phyloP scores from a whole-genome alignment of 2,797 vertebrate species.

The Loriculus beryllinus region DNA sequence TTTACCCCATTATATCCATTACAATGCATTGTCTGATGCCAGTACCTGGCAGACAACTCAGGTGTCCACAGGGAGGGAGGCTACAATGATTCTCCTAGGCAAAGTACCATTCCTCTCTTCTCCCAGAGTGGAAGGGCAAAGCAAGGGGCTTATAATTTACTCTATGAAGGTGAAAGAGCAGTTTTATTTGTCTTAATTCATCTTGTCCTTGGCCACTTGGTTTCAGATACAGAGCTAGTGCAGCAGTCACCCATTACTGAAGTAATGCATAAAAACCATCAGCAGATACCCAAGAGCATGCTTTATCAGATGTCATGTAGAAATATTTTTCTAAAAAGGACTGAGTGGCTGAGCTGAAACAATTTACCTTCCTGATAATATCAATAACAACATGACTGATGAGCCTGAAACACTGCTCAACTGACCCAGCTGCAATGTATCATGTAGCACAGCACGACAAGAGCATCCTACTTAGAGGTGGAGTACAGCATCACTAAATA shows the following conservation, averaged over 20 bases:
- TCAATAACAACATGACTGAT: not conserved
- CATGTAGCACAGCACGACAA: not conserved
- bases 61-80: not conserved
- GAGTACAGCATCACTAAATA: not conserved
- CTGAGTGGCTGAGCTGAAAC: not conserved
- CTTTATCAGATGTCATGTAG: not conserved
- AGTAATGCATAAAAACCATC: not conserved
- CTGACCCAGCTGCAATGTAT: not conserved
- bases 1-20: not conserved
- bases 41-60: not conserved
- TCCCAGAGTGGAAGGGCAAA: not conserved
- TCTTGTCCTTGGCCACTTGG: not conserved
- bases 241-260: not conserved
- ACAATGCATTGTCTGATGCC: not conserved
- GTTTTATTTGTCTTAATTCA: not conserved
- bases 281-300: accelerated
- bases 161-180: not conserved
- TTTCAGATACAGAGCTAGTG: not conserved
- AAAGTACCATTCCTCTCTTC: not conserved
- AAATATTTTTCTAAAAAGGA: not conserved
- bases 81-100: not conserved
- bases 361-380: not conserved
- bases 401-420: not conserved
- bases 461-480: not conserved
- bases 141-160: not conserved